Base-by-base conservation (phyloP, 2,797 vertebrate species). In the Anomalospiza imberbis region DNA sequence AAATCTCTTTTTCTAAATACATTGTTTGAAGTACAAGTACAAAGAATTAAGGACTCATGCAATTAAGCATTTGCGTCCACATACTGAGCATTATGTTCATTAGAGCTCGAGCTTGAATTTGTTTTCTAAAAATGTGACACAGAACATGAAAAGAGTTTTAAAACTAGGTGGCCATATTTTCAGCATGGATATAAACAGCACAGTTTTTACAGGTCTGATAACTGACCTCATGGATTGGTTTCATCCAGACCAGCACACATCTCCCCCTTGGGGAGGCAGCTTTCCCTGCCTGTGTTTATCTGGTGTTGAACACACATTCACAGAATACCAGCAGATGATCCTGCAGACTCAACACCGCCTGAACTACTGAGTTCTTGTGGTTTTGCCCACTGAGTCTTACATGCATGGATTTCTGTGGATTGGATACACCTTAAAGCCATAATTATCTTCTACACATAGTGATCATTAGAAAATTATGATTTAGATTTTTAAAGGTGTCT, bases 1-100 rank as follows among this genome's bases (percentile, higher is more conserved):
- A 3, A 61, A 7, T 3, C 29, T 67, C 4, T 24, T 63, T 34
- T n/a, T 54, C 9, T 7, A 15, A 67, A n/a, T 36, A 12, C 2
- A 10, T 10, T 29, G 6, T 36, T 72, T 47, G 13, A 86, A 83
- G 74, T 50, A 58, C 4, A 51, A 14, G 12, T 28, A 10, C 34
- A 71, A 67, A 67, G 74, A 47, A 31, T 2, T 22, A 68, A 31
- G 14, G 0, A 70, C 12, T 83, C 48, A 8, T 44, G 10, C 2
- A 3, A 36, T 51, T 62, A 48, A 72, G 7, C 7, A 77, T 16
- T 50, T 9, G 2, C 6, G 62, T 21, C 20, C 0, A 0, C 31
- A 76, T 42, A 4, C 48, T 51, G 16, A 81, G 45, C 12, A 38
- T 60, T 74, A 54, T 7, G 2, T 44, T 79, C 60, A 32, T 55